Percentiles rank a stretch among this genome's conserved stretches.
These are phyloP conservation scores for Cerceris rybyensis DNA, from an alignment of 2,888 invertebrate species.

Conservation along the genomic window DNA sequence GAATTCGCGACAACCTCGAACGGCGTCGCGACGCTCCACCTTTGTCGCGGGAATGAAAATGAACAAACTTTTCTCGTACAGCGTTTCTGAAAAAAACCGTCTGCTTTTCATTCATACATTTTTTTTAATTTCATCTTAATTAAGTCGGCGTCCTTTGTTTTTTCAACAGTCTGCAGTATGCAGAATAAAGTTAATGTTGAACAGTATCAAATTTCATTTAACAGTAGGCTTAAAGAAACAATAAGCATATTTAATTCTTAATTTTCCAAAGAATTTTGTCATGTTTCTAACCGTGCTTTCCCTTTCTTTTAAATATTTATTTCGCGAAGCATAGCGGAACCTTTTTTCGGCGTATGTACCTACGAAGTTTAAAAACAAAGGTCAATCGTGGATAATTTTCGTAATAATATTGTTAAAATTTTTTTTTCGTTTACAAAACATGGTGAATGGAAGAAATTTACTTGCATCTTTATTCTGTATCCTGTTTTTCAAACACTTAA, in stretches of 20 bases:
- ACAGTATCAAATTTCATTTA: background rate
- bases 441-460: too few species aligned
- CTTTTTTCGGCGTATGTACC: too few species aligned
- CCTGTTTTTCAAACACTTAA: too few species aligned
- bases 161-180: background rate
- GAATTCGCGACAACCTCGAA: slow-evolving; percentile 25
- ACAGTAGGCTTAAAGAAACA: too few species aligned
- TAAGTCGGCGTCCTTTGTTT: background rate
- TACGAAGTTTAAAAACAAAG: too few species aligned
- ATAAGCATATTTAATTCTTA: too few species aligned
- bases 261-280: too few species aligned
- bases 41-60: background rate
- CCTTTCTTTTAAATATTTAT: background rate
- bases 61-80: background rate
- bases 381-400: too few species aligned
- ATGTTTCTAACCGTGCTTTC: background rate
- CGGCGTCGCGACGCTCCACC: slow-evolving; percentile 3
- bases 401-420: too few species aligned
- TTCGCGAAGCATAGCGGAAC: too few species aligned
- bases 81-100: background rate
- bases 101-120: background rate
- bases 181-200: background rate
- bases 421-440: too few species aligned
- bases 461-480: too few species aligned
- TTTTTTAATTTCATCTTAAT: background rate